These are phyloP conservation scores for Acleris sparsana DNA, from an alignment of 2,888 invertebrate genomes.

Conservation along the genomic window DNA sequence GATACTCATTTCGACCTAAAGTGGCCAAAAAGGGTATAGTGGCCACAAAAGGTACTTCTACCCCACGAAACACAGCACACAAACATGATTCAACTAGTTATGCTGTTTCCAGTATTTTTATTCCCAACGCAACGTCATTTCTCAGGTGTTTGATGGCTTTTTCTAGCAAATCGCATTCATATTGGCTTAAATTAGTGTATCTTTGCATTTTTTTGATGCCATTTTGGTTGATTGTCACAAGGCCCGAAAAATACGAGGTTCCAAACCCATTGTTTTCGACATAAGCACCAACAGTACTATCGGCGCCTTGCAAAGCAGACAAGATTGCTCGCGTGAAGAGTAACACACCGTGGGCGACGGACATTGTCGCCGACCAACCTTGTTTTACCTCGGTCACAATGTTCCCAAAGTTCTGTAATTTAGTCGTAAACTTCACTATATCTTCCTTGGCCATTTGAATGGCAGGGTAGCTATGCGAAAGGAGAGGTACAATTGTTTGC, in stretches of 20 bases:
- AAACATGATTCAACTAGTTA: constrained; percentile 26
- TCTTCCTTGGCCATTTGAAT: constrained; percentile 72
- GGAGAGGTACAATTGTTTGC: constrained; percentile 89
- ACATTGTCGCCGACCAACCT: constrained; percentile 83
- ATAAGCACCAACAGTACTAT: constrained; percentile 47
- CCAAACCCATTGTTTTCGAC: constrained; percentile 72
- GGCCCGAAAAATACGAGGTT: constrained; percentile 63
- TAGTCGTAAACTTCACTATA: constrained; percentile 59
- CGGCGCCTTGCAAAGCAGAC: constrained; percentile 66
- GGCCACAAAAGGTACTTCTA: no score
- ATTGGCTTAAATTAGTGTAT: constrained; percentile 53
- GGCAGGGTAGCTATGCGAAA: constrained; percentile 87
- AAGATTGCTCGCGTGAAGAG: constrained; percentile 83
- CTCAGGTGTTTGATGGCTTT: constrained; percentile 55
- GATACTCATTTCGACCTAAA: no score
- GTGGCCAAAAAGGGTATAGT: no score
- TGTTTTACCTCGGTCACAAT: constrained; percentile 85
- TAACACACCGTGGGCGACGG: constrained; percentile 86
- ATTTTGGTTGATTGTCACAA: constrained; percentile 53
- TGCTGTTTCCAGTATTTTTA: constrained; percentile 58
- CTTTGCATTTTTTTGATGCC: constrained; percentile 61
- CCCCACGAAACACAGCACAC: background rate
- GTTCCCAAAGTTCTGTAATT: constrained; percentile 84
- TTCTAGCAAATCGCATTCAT: constrained; percentile 62
- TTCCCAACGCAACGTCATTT: constrained; percentile 59